These are phyloP conservation scores for Plectrocnemia conspersa DNA, from an alignment of 1,140 invertebrate species.

Conservation along the genomic window DNA sequence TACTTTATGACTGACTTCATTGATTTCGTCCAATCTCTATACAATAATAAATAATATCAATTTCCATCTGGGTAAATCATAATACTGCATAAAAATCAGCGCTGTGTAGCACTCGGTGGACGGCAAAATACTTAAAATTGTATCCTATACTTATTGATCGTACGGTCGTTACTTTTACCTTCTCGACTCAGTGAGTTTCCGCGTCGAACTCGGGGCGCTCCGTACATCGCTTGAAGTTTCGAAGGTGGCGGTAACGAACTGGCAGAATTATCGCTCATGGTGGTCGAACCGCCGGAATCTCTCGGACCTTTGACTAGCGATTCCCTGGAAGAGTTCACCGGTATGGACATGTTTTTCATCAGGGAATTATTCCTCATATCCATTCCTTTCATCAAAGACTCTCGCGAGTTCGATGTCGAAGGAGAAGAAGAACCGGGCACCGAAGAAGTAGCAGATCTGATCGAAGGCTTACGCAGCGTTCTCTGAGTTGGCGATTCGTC, in stretches of 20 bases:
- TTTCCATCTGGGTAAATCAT: no score
- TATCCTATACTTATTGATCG: conserved; percentile 61
- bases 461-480: conserved; percentile 42
- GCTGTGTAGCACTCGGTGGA: no score
- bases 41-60: no score
- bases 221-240: conserved; percentile 53
- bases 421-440: conserved; percentile 49
- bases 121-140: no score
- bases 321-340: conserved; percentile 36
- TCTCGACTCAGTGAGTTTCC: conserved; percentile 55
- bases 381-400: conserved; percentile 46
- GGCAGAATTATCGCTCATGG: conserved; percentile 54
- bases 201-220: conserved; percentile 43
- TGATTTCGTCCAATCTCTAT: no score
- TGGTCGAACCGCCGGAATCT: conserved; percentile 50
- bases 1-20: no score
- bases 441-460: conserved; percentile 45
- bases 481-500: conserved; percentile 49
- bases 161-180: conserved; percentile 50
- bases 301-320: conserved; percentile 48
- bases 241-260: conserved; percentile 58
- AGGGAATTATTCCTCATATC: conserved; percentile 39
- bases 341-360: conserved; percentile 34
- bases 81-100: no score
- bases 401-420: conserved; percentile 47